Evolutionary conservation across 2,888 invertebrate genomes (phyloP).

Genomic region (Thelaira solivaga): DNA sequence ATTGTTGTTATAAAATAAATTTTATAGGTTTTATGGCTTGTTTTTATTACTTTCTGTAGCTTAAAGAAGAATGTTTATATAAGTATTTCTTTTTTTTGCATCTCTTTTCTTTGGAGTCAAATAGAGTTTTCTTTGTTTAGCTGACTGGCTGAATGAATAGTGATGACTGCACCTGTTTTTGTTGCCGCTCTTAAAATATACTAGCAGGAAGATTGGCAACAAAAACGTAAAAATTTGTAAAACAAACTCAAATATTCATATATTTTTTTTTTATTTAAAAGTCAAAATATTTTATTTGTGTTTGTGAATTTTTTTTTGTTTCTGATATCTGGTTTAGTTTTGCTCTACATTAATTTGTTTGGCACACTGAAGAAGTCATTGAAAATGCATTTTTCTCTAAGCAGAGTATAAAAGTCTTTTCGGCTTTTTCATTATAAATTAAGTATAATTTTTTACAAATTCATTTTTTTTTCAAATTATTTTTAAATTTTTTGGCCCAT

Average conservation of each 20-base stretch:
- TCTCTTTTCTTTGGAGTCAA: slow-evolving; percentile 20
- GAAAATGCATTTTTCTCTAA: too few species aligned
- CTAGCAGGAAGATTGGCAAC: slow-evolving; percentile 32
- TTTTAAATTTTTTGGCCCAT: too few species aligned
- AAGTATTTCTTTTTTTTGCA: slow-evolving; percentile 33
- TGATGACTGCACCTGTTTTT: slow-evolving; percentile 60
- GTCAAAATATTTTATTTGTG: neutral
- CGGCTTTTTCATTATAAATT: too few species aligned
- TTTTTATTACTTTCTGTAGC: neutral
- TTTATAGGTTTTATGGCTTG: slow-evolving; percentile 40
- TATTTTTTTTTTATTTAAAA: slow-evolving; percentile 5
- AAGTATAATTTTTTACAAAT: too few species aligned
- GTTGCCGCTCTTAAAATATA: neutral
- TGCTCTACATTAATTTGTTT: neutral
- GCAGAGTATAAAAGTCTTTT: too few species aligned
- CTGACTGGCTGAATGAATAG: slow-evolving; percentile 30
- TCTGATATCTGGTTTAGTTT: neutral
- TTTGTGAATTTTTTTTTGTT: slow-evolving; percentile 3
- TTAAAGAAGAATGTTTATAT: slow-evolving; percentile 12
- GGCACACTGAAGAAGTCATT: too few species aligned
- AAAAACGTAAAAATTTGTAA: slow-evolving; percentile 12
- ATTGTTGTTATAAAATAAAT: slow-evolving; percentile 36
- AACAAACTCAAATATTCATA: neutral
- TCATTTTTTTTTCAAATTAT: too few species aligned
- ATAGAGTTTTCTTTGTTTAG: slow-evolving; percentile 6